phyloP scores from a whole-genome alignment of 2,888 invertebrate species.

The Cyaniris semiargus region DNA sequence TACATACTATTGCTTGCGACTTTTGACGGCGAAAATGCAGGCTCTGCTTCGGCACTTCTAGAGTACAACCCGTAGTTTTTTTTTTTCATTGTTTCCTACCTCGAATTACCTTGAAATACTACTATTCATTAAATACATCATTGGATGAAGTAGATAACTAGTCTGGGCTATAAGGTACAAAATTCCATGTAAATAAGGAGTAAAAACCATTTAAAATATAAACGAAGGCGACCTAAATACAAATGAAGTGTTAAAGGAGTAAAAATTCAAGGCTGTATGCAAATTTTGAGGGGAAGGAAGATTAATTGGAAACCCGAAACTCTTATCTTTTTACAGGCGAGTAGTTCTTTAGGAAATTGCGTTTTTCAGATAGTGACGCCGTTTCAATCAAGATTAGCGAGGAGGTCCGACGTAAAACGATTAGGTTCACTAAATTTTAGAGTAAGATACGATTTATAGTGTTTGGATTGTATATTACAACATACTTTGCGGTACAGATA shows the following conservation, averaged over 20 bases:
- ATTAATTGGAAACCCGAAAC: slow-evolving; percentile 11
- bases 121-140: no score
- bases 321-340: slow-evolving; percentile 25
- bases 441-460: not conserved
- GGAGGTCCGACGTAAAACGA: not conserved
- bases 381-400: slow-evolving; percentile 16
- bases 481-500: not conserved
- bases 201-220: not conserved
- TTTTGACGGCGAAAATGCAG: no score
- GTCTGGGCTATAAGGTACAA: no score
- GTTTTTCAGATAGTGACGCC: slow-evolving; percentile 8
- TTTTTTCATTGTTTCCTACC: no score
- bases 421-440: not conserved
- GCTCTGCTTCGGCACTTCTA: no score
- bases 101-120: no score
- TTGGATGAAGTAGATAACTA: no score
- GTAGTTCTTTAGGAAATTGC: slow-evolving; percentile 23
- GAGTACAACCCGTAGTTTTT: no score
- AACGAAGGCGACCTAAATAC: not conserved
- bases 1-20: no score
- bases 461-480: not conserved
- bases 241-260: not conserved
- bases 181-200: not conserved
- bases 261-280: slow-evolving; percentile 10
- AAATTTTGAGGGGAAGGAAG: slow-evolving; percentile 7